Base-by-base conservation (phyloP, 2,888 invertebrate species). In the Spodoptera littoralis region DNA sequence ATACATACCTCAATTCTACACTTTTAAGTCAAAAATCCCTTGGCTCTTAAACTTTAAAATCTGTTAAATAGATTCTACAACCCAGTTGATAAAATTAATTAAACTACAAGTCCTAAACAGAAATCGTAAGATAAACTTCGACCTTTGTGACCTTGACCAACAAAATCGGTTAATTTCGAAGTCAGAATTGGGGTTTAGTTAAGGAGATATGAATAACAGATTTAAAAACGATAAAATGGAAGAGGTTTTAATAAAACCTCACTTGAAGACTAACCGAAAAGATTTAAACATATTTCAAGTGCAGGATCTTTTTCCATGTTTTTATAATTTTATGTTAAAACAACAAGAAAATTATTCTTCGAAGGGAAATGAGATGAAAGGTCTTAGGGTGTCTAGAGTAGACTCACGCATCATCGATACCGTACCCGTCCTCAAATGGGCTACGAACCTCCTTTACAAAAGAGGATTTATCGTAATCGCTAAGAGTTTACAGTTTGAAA, bases 21-120 rank as follows among this genome's bases (percentile, higher is more conserved):
- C 9, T 36, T 36, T 9, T 22, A 18, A 18, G 8, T 12, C n/a
- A 43, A 63, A 44, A 36, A 36, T 36, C 36, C 36, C 6, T 36
- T 36, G 36, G 6, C 36, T 24, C 11, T 36, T 47, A 36, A 11
- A n/a, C 36, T 24, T n/a, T 36, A 55, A 36, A 12, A n/a, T 41
- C 12, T 49, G 27, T 36, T 59, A 68, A 67, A 46, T 24, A 44
- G 8, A 51, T 41, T 22, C 43, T 11, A 18, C 11, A 51, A 60
- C 36, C 43, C 6, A 49, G n/a, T 53, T 46, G 45, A 53, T 43
- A 36, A 66, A 71, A 71, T 48, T 41, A 46, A 70, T 53, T 66
- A 45, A 62, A 61, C 27, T 41, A 36, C 42, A 61, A 51, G 52
- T 22, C n/a, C n/a, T 42, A 42, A 51, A 71, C 27, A 68, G 57